Evolutionary conservation across 2,888 invertebrate species (phyloP), one percentile per base, ranked within the genome.

Genomic region (Polydrusus tereticollis): DNA sequence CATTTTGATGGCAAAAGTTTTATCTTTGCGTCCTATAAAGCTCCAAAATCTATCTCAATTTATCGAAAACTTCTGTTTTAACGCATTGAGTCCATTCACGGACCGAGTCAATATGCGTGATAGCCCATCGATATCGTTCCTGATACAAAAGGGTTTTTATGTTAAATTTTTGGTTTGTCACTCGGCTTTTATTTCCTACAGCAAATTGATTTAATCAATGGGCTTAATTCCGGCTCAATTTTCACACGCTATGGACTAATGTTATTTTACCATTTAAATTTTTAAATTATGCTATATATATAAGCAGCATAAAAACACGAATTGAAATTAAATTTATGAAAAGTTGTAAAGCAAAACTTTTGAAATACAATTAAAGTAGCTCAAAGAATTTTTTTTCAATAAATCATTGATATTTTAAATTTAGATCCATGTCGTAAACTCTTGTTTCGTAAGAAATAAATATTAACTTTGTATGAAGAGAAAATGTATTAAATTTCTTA

Each of bases 11-110:
- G 60, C 58, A 58, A 58, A 60, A 60, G 43, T 60, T 60, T 60
- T 60, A 60, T 60, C 60, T 60, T 60, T 60, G 36, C 38, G 52
- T 33, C 52, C 18, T 58, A 45, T 57, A 69, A 69, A 69, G 69
- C 63, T 29, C 60, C 36, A 52, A 69, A 69, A 63, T 63, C 62
- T 69, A 63, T 63, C 63, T 63, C 64, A 64, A 63, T 69, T 69
- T 69, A 69, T 69, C 57, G 69, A 58, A 58, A 69, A 59, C 45
- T 63, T 69, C 57, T 41, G 45, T 45, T 60, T 60, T 60, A 60
- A 60, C 43, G 43, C 23, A 29, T 41, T 18, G 43, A 63, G 69
- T 69, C 55, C 58, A 69, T 69, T 69, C 62, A 43, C 36, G 47
- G 21, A n/a, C 26, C 62, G 33, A 62, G 63, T 55, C 55, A 57